Conservation (phyloP, 2,113 vertebrate species). For the Diadophis punctatus region DNA sequence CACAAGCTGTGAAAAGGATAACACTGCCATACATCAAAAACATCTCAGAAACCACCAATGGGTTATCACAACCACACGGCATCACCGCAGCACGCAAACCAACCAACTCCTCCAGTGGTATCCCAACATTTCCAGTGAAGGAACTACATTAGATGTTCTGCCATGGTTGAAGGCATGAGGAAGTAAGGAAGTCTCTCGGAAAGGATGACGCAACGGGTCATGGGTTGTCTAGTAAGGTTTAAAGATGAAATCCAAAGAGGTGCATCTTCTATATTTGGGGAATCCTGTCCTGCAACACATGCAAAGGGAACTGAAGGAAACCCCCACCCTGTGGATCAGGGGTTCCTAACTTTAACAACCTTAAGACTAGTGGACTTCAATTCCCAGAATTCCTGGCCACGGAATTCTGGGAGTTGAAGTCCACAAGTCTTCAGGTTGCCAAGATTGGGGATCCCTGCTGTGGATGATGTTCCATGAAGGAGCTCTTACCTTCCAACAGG, state of each 20-base stretch:
- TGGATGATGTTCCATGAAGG: background rate
- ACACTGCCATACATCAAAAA: background rate
- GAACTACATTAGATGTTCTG: background rate
- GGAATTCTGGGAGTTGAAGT: background rate
- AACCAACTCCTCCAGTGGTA: background rate
- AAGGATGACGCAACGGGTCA: background rate
- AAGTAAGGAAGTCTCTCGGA: background rate
- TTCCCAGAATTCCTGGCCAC: background rate
- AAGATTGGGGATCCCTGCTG: background rate
- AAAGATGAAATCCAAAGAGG: background rate
- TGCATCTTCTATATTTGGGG: background rate
- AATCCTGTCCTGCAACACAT: background rate
- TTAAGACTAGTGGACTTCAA: too few relatives aligned
- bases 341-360: too few relatives aligned
- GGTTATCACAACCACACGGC: background rate
- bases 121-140: background rate
- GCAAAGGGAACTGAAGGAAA: background rate
- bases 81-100: background rate
- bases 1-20: background rate
- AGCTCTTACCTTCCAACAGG: conserved; percentile 94
- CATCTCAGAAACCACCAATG: background rate
- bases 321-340: background rate
- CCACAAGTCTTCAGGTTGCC: background rate
- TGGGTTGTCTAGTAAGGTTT: background rate
- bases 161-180: background rate